phyloP scores from a whole-genome alignment of 2,797 vertebrate species.

The Hyperoplus lanceolatus region DNA sequence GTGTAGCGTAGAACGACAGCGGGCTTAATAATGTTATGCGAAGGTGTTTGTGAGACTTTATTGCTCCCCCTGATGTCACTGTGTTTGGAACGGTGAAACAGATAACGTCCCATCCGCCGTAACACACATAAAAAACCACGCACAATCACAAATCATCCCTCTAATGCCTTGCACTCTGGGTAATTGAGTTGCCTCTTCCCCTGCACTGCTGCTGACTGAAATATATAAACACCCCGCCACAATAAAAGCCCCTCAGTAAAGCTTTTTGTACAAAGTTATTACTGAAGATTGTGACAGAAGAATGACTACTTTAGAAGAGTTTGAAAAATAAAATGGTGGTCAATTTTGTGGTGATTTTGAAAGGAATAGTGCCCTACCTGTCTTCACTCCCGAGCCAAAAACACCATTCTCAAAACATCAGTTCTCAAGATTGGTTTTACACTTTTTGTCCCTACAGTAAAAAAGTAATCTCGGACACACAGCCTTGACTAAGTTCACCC shows the following conservation, averaged over 20 bases:
- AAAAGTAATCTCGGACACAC: too few species aligned
- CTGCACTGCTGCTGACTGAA: constrained; percentile 45
- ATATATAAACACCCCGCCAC: constrained; percentile 57
- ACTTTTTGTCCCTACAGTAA: too few species aligned
- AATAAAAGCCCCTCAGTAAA: constrained; percentile 29
- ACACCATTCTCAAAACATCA: too few species aligned
- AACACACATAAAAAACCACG: constrained; percentile 39
- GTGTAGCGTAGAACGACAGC: background rate
- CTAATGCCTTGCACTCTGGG: constrained; percentile 68
- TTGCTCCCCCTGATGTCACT: constrained; percentile 60
- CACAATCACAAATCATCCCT: constrained; percentile 51
- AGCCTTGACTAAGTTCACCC: too few species aligned
- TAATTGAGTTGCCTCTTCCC: constrained; percentile 73
- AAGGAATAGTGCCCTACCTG: background rate
- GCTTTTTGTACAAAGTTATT: constrained; percentile 38
- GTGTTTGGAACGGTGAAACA: constrained; percentile 57
- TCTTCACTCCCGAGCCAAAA: too few species aligned
- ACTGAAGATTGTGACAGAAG: constrained; percentile 13
- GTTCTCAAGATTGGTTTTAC: too few species aligned
- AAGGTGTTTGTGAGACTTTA: constrained; percentile 56
- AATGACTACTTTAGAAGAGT: background rate
- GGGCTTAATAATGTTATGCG: constrained; percentile 51
- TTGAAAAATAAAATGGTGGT: background rate
- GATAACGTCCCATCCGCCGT: constrained; percentile 51
- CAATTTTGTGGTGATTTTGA: background rate